phyloP scores from a whole-genome alignment of 2,888 invertebrate species.

The Campopleginae sp. region DNA sequence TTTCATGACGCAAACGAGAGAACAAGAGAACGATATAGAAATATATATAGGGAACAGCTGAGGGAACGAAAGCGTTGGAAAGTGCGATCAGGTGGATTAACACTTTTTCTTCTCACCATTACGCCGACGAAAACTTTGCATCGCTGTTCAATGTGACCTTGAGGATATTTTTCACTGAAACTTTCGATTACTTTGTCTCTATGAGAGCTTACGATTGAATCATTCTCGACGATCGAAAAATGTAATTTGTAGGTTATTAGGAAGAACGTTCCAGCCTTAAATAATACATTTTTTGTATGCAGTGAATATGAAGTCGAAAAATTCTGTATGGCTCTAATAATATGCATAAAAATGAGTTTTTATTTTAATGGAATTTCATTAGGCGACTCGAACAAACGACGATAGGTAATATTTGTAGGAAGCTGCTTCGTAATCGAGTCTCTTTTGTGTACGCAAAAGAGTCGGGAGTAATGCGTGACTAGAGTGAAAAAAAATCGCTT shows the following conservation, averaged over 20 bases:
- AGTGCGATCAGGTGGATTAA: conserved; percentile 36
- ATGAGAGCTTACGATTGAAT: too few relatives aligned
- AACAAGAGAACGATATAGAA: conserved; percentile 10
- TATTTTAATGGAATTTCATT: background rate
- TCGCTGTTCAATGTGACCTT: too few relatives aligned
- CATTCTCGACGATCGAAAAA: too few relatives aligned
- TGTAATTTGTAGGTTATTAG: too few relatives aligned
- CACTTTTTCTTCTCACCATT: too few relatives aligned
- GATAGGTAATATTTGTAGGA: background rate
- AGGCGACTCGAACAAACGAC: background rate
- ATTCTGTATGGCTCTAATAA: too few relatives aligned
- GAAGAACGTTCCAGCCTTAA: too few relatives aligned
- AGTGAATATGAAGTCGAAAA: too few relatives aligned
- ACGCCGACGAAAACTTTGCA: too few relatives aligned
- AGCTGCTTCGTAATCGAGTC: conserved; percentile 16
- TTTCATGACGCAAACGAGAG: conserved; percentile 5
- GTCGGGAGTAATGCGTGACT: conserved; percentile 39
- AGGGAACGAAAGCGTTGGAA: conserved; percentile 30
- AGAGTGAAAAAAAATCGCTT: conserved; percentile 59
- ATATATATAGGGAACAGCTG: background rate
- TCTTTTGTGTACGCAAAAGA: conserved; percentile 17
- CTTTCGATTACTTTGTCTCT: too few relatives aligned
- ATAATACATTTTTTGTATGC: too few relatives aligned
- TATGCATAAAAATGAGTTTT: background rate
- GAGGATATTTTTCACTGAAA: too few relatives aligned